Conservation (phyloP, 2,888 invertebrate genomes). For the Tetragonula carbonaria region DNA sequence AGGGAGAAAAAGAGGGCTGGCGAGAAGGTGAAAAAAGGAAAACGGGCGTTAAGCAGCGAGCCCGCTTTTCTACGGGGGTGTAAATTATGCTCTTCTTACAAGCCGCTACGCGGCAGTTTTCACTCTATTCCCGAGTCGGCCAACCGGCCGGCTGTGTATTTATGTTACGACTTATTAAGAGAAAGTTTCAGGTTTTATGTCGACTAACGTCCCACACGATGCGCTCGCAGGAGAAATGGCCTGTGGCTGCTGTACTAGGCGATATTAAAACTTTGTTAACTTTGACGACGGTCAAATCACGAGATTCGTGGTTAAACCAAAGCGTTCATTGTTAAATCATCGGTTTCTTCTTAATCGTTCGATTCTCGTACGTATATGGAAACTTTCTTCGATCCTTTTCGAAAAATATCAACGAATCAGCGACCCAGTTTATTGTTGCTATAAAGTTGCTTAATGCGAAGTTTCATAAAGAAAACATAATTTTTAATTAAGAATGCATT, state of each 20-base stretch:
- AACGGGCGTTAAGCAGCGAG: constrained; percentile 37
- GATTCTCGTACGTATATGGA: neutral
- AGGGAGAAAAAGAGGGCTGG: neutral
- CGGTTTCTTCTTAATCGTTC: neutral
- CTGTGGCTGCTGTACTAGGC: constrained; percentile 16
- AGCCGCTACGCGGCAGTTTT: constrained; percentile 52
- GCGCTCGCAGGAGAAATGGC: constrained; percentile 51
- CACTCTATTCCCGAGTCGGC: constrained; percentile 58
- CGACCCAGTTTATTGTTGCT: neutral
- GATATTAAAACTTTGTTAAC: constrained; percentile 42
- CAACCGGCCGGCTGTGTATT: constrained; percentile 59
- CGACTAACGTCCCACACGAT: constrained; percentile 62
- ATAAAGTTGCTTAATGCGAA: too few species aligned
- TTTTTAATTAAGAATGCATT: too few species aligned
- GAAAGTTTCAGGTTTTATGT: constrained; percentile 69
- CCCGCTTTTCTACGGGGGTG: constrained; percentile 52
- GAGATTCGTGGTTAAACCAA: neutral
- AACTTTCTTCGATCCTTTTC: neutral
- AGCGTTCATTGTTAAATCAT: neutral
- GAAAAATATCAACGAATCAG: neutral
- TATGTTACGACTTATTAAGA: constrained; percentile 75
- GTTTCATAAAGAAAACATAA: too few species aligned
- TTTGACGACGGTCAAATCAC: neutral
- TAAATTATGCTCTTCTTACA: constrained; percentile 68
- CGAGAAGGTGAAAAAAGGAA: constrained; percentile 32